Percentiles rank a stretch among this genome's conserved stretches.
Conservation (phyloP, 2,113 vertebrate genomes). For the Physeter macrocephalus region DNA sequence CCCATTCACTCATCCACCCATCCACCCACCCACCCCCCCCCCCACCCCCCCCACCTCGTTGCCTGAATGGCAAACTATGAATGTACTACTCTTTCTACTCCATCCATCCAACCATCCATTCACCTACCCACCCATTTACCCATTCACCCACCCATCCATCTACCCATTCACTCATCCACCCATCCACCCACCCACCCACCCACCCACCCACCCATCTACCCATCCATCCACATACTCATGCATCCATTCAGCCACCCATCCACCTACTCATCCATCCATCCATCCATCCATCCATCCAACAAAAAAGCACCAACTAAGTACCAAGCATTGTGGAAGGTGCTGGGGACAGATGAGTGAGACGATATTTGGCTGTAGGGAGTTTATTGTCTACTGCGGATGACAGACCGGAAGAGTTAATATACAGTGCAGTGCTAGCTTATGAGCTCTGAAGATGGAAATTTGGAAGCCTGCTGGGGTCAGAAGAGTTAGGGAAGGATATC, state of each 20-base stretch:
- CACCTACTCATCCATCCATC: too few relatives aligned
- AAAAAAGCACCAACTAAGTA: background rate
- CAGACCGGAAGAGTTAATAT: background rate
- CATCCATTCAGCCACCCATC: background rate
- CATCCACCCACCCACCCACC: background rate
- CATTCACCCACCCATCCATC: background rate
- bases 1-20: background rate
- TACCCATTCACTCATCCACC: background rate
- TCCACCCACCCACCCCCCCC: too few relatives aligned
- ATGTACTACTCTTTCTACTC: background rate
- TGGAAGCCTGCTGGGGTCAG: background rate
- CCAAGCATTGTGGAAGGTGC: background rate
- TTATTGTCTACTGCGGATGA: background rate
- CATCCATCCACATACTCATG: background rate
- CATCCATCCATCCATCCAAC: background rate
- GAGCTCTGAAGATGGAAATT: background rate
- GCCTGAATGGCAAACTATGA: background rate
- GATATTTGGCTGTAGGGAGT: background rate
- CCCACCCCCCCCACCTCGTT: too few relatives aligned
- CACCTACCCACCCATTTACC: background rate
- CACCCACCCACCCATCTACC: accelerated
- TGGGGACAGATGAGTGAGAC: background rate
- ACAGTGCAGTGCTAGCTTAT: background rate
- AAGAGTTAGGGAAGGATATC: background rate
- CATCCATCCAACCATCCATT: too few relatives aligned